Percentiles rank a stretch among this genome's conserved stretches.
These are phyloP conservation scores for Drosophila kuntzei DNA, from an alignment of 2,888 invertebrate species.

Conservation along the genomic window DNA sequence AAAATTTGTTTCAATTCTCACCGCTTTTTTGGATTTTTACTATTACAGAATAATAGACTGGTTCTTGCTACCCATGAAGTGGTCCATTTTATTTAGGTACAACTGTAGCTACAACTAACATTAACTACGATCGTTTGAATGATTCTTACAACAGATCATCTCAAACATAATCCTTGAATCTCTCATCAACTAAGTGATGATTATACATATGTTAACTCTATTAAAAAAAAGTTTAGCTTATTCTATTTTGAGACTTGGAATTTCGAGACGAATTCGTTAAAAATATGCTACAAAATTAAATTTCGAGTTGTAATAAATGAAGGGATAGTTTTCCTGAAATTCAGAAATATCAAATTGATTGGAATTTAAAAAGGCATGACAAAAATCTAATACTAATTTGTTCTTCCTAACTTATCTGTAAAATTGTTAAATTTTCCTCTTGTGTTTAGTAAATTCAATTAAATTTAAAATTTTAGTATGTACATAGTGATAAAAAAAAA, in stretches of 20 bases:
- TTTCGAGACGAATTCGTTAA: background rate
- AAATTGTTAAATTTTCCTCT: background rate
- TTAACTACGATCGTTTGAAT: background rate
- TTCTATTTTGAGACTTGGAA: background rate
- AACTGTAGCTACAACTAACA: slow-evolving; percentile 30
- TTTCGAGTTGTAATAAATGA: background rate
- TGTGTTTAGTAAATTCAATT: background rate
- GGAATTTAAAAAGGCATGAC: background rate
- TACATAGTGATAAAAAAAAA: background rate
- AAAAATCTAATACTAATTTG: too few species aligned
- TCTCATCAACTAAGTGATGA: background rate
- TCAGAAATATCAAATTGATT: background rate
- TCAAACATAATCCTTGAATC: background rate
- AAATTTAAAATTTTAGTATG: background rate
- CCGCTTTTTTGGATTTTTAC: background rate
- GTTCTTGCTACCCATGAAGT: background rate
- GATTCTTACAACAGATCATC: background rate
- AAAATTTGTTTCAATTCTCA: slow-evolving; percentile 6
- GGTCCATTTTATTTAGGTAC: slow-evolving; percentile 31
- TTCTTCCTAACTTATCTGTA: background rate
- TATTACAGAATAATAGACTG: background rate
- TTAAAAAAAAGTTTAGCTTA: background rate
- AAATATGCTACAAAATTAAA: background rate
- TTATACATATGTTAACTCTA: background rate
- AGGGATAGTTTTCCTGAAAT: too few species aligned